Evolutionary conservation across 2,113 vertebrate species (phyloP), one percentile per base, ranked within the genome.

Genomic region (Hypocryptadius cinnamomeus): DNA sequence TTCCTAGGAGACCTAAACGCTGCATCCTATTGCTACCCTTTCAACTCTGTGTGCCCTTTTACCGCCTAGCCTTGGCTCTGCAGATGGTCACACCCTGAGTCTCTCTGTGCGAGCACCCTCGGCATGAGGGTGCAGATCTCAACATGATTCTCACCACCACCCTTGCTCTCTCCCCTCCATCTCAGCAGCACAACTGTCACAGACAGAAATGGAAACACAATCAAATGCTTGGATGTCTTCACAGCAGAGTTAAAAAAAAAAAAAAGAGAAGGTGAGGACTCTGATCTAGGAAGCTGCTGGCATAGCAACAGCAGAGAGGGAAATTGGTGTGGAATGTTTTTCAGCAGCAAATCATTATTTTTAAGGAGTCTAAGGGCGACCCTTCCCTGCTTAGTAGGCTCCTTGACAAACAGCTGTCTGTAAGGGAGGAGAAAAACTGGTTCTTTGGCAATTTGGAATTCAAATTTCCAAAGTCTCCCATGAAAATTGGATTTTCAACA

Each of bases 71-170:
- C 11, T 35, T 9, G 39, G 25, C 61, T 81, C 45, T 72, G 37
- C 37, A 56, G 37, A 5, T 1, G 2, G 37, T 24, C 4, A 3
- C 31, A 40, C 5, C 17, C 31, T 1, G 1, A 3, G 2, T 44
- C 13, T 11, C 25, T 28, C 50, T 1, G 1, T 7, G 5, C 42
- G 12, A 82, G 20, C 61, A 13, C 4, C 16, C 23, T 45, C 0
- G 0, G 31, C 10, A 3, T 0, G 3, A 70, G 8, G 5, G 6
- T 17, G 18, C 63, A 53, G 50, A n/a, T 20, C 11, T 8, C 48
- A 47, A 5, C 1, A 11, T 0, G 3, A 33, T 13, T 4, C 2
- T 2, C 27, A 15, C 17, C 8, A 47, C 22, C 10, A 15, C 28
- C 22, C 42, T 31, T n/a, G 39, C 40, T 45, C 61, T 66, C 22